Conservation (phyloP, 1,140 invertebrate genomes). For the Fopius arisanus region DNA sequence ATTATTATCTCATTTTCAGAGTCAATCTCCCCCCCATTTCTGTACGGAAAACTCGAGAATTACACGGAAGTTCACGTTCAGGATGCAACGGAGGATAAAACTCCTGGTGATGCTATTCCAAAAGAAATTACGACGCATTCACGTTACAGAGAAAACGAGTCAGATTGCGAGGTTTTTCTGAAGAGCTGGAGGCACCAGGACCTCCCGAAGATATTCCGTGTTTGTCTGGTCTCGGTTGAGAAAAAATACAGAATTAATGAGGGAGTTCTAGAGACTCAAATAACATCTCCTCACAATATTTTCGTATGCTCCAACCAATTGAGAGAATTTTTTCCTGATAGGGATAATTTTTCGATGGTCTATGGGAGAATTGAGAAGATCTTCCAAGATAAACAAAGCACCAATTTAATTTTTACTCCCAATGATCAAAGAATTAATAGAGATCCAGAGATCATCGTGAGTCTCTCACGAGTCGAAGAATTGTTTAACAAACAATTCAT, state of each 20-base stretch:
- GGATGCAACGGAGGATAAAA: constrained; percentile 9
- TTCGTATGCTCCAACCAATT: neutral
- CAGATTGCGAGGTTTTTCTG: neutral
- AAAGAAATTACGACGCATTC: neutral
- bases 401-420: neutral
- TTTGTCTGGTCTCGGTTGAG: neutral
- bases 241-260: neutral
- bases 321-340: constrained; percentile 4
- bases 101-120: neutral
- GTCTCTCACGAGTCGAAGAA: neutral
- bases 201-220: neutral
- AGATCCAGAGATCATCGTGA: neutral
- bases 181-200: neutral
- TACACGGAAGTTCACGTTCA: constrained; percentile 54
- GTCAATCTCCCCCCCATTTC: constrained; percentile 44
- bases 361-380: neutral
- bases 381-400: constrained; percentile 1
- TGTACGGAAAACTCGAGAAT: constrained; percentile 50
- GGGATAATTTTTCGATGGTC: neutral
- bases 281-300: constrained; percentile 1
- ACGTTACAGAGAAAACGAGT: neutral
- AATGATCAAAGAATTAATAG: neutral
- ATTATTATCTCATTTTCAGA: constrained; percentile 39
- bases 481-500: constrained; percentile 27
- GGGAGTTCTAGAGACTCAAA: neutral